Evolutionary conservation across 2,797 vertebrate genomes (phyloP), one percentile per base, ranked within the genome.

Genomic region (Anableps anableps): DNA sequence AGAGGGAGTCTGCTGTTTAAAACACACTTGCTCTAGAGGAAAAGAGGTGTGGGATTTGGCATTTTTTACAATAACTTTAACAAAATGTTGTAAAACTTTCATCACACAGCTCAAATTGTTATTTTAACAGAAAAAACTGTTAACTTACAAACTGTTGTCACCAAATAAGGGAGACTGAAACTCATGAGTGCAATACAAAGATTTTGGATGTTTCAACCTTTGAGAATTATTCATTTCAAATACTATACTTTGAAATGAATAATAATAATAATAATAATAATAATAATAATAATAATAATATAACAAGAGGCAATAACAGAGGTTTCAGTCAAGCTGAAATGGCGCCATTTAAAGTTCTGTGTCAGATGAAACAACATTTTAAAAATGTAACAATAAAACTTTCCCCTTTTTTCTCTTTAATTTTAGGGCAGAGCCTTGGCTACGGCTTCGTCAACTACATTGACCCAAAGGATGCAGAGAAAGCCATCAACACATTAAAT

Each of bases 361-460:
- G 17, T 29, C 26, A 19, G 19, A 53, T 38, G 43, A 79, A 62
- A 34, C 3, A 62, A 71, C 58, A n/a, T 64, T n/a, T n/a, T n/a
- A 41, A 38, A 74, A 74, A 29, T 73, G 45, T 77, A 48, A 55
- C 87, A 83, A 81, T 72, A 73, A 86, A 85, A 70, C 36, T 72
- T 21, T 75, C 71, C 11, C 13, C 1, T 41, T 16, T 87, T 11
- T 78, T 86, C 68, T 84, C 53, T 92, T 29, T 0, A 77, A 58
- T 90, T 93, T 85, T 91, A 99, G 99, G 98, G 72, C 99, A 99
- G 94, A 99, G 98, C 93, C 96, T 99, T 94, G 99, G 99, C 87
- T 99, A 99, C 70, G 99, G 99, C 72, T 99, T 99, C 94, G 98
- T 99, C 94, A 99, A 99, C 96, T 99, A 99, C 71, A 96, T 98